phyloP scores from a whole-genome alignment of 2,113 vertebrate species.

The Todiramphus saurophagus region DNA sequence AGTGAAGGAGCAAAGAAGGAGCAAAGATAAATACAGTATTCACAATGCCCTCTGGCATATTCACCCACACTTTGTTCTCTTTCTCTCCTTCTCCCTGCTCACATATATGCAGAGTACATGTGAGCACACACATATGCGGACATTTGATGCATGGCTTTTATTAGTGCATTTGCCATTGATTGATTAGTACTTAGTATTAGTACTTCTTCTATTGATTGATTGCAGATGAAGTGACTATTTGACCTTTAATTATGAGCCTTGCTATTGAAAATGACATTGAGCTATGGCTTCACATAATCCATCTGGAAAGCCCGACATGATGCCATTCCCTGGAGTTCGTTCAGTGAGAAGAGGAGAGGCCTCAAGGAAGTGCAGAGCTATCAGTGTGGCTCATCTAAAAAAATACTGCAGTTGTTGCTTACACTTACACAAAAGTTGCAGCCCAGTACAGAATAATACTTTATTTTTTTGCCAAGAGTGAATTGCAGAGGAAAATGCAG shows the following conservation, averaged over 20 bases:
- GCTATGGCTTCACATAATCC: conserved; percentile 86
- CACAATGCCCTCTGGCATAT: conserved; percentile 1
- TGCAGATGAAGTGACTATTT: conserved; percentile 97
- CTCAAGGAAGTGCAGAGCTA: conserved; percentile 70
- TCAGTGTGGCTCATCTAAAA: conserved; percentile 65
- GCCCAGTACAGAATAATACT: not conserved
- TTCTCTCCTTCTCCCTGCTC: conserved; percentile 40
- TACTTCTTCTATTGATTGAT: conserved; percentile 96
- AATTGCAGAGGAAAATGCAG: not conserved
- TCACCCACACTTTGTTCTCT: conserved; percentile 57
- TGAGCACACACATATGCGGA: conserved; percentile 75
- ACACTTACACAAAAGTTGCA: conserved; percentile 23
- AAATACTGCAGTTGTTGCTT: conserved; percentile 48
- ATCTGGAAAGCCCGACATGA: conserved; percentile 88
- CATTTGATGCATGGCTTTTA: conserved; percentile 98
- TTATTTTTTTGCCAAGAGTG: not conserved
- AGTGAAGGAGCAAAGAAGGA: not conserved
- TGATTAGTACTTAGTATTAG: conserved; percentile 85
- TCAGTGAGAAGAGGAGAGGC: conserved; percentile 72
- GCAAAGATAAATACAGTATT: conserved; percentile 9
- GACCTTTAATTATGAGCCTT: conserved; percentile 97
- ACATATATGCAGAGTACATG: conserved; percentile 56
- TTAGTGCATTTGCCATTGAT: conserved; percentile 93
- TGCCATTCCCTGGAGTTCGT: conserved; percentile 86
- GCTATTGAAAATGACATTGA: conserved; percentile 88